Evolutionary conservation across 2,888 invertebrate genomes (phyloP), one percentile per base, ranked within the genome.

Genomic region (Ichneumoninae sp.): DNA sequence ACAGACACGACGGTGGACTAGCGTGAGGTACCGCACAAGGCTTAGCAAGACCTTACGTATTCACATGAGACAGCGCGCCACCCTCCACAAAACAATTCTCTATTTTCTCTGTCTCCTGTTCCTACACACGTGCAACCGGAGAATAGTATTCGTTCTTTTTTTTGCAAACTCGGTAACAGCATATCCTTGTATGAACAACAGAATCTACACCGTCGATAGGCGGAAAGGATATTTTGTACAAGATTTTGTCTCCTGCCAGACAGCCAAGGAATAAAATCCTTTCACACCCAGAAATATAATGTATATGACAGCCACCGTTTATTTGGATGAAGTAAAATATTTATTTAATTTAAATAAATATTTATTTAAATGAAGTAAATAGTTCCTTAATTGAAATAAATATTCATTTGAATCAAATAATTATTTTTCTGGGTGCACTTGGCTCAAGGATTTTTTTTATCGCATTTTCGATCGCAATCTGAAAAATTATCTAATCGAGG

Each of bases 21-120:
- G 66, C 69, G 66, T 26, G 19, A 66, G 26, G 33, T 26, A 66
- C 33, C 40, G 40, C 47, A 30, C 26, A 57, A 71, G 70, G 68
- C 75, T 75, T 66, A 84, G 60, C 60, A 3, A 47, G 69, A 69
- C 68, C 47, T 60, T 36, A 50, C 71, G 69, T 71, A 57, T 79
- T 77, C 65, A 36, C 66, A 44, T 33, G 71, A 44, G 57, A 57
- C 33, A 36, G 22, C 26, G 44, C 62, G 22, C 22, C 54, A 44
- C 65, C 57, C 36, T 62, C 74, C 26, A 13, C 60, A 83, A 83
- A 76, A 83, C 71, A 83, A 83, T 83, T 76, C 68, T 57, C 36
- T 26, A 65, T 30, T 71, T 65, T 33, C 69, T 30, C 62, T 10
- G 16, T 65, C 76, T 70, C 44, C n/a, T 70, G 33, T 69, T 70